Base-by-base conservation (phyloP, 2,888 invertebrate genomes). In the Elegia similella region DNA sequence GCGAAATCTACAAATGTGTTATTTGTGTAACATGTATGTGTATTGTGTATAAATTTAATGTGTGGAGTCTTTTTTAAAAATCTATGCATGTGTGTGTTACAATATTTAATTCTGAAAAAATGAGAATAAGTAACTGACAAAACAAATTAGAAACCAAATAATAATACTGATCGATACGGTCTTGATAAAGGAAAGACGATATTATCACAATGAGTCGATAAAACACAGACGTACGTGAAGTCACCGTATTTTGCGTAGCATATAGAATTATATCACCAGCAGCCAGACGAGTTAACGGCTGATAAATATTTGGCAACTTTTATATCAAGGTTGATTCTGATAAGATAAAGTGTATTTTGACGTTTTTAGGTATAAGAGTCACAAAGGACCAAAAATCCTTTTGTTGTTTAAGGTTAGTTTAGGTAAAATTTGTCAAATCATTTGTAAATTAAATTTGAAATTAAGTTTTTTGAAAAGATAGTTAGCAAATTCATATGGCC, bases 291-390 rank as follows among this genome's bases (percentile, higher is more conserved):
- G 54, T 57, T 62, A 66, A 59, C 56, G 53, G 29, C 61, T 64
- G 62, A 69, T 69, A 72, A 70, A 68, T 70, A 67, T 73, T 67
- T 75, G 67, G 64, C 66, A 69, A 66, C 58, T 67, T 68, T 66
- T 70, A 38, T n/a, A 38, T 69, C 69, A 81, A 83, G 78, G 78
- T 56, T 71, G 77, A 73, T 72, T 48, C 52, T 70, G 80, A 82
- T 81, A 73, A 82, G 78, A 80, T 78, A 68, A 67, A 65, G 55
- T 48, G 59, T 15, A 58, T 62, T 65, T 66, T 64, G 66, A 63
- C 58, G 61, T 55, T 46, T 50, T 29, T 23, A 56, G 55, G 42
- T 52, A 44, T 52, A 42, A 52, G 7, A 47, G 29, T n/a, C 29
- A 16, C 16, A 29, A 43, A 23, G 23, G 23, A 23, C 23, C 23